Conservation (phyloP, 2,113 vertebrate species). For the Ursus arctos region DNA sequence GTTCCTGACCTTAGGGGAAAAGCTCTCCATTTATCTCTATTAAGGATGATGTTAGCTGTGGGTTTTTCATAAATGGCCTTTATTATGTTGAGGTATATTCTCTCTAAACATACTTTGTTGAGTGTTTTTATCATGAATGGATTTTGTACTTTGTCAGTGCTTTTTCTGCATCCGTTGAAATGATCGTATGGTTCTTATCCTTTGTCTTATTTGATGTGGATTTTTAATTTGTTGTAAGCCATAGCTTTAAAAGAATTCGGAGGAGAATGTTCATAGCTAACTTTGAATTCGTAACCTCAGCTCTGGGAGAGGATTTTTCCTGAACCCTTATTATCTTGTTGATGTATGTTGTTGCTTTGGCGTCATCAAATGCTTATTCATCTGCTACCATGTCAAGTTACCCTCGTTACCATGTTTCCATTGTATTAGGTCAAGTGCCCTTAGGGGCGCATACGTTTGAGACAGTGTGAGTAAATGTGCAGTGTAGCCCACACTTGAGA, state of each 20-base stretch:
- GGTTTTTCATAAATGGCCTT: background rate
- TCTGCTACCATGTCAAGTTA: background rate
- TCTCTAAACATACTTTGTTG: background rate
- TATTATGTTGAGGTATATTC: background rate
- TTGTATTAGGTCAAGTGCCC: background rate
- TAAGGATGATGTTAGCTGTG: background rate
- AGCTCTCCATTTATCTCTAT: background rate
- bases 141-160: background rate
- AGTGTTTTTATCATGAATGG: background rate
- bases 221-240: conserved; percentile 49
- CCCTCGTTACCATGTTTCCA: background rate
- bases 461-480: background rate
- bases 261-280: conserved; percentile 34
- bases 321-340: conserved; percentile 7
- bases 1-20: background rate
- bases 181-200: background rate
- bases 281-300: conserved; percentile 61
- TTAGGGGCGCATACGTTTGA: background rate
- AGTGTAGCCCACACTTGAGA: conserved; percentile 6
- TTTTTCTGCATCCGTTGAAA: background rate
- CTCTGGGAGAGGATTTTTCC: conserved; percentile 25
- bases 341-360: conserved; percentile 12
- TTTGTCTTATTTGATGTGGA: background rate
- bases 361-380: conserved; percentile 20
- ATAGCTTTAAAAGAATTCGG: conserved; percentile 57